Base-by-base conservation (phyloP, 1,140 invertebrate genomes). In the Potamilus streckersoni region DNA sequence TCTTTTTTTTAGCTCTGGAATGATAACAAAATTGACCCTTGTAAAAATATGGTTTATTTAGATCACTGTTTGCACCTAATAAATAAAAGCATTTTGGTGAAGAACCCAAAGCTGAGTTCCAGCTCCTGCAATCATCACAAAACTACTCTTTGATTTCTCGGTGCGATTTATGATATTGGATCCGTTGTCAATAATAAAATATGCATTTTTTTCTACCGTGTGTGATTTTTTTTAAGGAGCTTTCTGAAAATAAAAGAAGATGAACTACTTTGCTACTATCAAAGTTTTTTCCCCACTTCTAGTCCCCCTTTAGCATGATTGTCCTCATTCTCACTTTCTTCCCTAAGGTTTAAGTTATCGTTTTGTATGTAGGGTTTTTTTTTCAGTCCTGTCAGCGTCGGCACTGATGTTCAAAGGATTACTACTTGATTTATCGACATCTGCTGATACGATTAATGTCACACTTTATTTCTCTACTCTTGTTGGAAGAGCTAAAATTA, bases 111-210 rank as follows among this genome's bases (percentile, higher is more conserved):
- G 56, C 8, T 5, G 56, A 2, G 56, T 74, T 49, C 72, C 72
- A 74, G 0, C 61, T 56, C 38, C 65, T 56, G 60, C 72, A 74
- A 65, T 74, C 72, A 68, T 74, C 72, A 2, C 4, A 59, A 74
- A 67, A 59, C 31, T n/a, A 49, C 65, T 74, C 2, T 65, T 15
- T 74, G 31, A 38, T n/a, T 58, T 27, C 2, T 15, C 4, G 6
- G 13, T 61, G 2, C 72, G n/a, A 23, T 31, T n/a, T n/a, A n/a
- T n/a, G n/a, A n/a, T n/a, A n/a, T n/a, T n/a, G n/a, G n/a, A n/a
- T n/a, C n/a, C n/a, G n/a, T n/a, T n/a, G n/a, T n/a, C 49, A 5
- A 74, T 12, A 15, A 73, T 20, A 61, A 67, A 57, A 38, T 59
- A 74, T n/a, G n/a, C n/a, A n/a, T n/a, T n/a, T n/a, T n/a, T n/a